These are phyloP conservation scores for Nasonia vitripennis DNA, from an alignment of 1,140 invertebrate species.

Conservation along the genomic window DNA sequence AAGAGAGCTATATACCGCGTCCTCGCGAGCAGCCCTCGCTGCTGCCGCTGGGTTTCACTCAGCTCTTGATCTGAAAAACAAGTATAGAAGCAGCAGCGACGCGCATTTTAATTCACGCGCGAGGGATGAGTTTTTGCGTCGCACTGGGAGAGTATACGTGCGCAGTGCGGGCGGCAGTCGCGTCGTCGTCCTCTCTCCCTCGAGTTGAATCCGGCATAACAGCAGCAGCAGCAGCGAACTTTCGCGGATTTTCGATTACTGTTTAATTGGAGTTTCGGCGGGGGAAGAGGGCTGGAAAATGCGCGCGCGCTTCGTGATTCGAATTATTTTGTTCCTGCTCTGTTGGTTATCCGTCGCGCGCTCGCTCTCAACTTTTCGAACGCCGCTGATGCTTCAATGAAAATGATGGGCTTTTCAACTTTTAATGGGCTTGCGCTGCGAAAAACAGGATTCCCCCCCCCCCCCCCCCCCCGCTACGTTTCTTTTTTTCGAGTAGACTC, in stretches of 20 bases:
- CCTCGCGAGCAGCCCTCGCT: not conserved
- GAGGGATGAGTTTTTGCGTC: not conserved
- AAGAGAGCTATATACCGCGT: not conserved
- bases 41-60: not conserved
- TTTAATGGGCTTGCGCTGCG: not conserved
- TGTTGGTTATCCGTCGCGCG: not conserved
- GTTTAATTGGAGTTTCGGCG: not conserved
- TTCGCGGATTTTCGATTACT: constrained; percentile 3
- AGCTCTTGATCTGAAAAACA: not conserved
- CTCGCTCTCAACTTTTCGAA: not conserved
- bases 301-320: not conserved
- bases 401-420: constrained; percentile 1
- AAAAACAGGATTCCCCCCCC: not conserved
- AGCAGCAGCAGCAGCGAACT: not conserved
- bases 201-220: not conserved
- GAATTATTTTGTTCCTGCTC: constrained; percentile 4
- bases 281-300: not conserved
- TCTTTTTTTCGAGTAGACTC: not conserved
- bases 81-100: not conserved
- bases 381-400: not conserved
- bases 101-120: not conserved
- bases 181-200: not conserved
- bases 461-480: no score
- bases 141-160: not conserved
- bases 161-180: not conserved